Evolutionary conservation across 2,113 vertebrate species (phyloP).

Genomic region (Mesoclemmys tuberculata): DNA sequence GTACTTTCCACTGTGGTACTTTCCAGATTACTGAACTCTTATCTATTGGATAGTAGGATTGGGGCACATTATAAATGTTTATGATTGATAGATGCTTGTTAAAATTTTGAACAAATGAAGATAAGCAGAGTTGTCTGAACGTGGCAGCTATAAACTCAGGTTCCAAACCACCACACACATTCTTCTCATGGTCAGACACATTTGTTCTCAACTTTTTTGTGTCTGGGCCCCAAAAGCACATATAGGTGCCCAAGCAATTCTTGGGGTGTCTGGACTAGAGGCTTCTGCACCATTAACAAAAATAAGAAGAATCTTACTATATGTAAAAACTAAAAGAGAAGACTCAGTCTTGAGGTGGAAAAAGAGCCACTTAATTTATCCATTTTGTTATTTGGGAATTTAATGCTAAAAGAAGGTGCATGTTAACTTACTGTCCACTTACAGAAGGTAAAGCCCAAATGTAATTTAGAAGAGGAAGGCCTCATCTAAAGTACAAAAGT

Average conservation of each 20-base stretch:
- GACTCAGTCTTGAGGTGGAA: neutral
- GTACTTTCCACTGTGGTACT: too few relatives aligned
- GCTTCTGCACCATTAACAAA: conserved; percentile 15
- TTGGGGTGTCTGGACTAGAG: neutral
- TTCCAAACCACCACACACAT: conserved; percentile 56
- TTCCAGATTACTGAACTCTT: too few relatives aligned
- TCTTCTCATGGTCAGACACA: conserved; percentile 64
- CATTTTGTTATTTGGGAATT: neutral
- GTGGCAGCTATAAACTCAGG: conserved; percentile 58
- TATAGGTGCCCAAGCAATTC: conserved; percentile 10
- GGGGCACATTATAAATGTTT: conserved; percentile 37
- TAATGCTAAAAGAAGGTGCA: neutral
- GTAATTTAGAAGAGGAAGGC: neutral
- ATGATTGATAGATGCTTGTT: conserved; percentile 33
- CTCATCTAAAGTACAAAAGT: neutral
- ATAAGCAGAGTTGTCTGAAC: conserved; percentile 68
- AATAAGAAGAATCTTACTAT: neutral
- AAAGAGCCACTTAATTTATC: neutral
- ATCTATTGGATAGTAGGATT: neutral
- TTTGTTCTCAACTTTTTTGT: conserved; percentile 60
- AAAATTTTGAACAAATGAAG: conserved; percentile 66
- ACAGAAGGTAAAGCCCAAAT: neutral
- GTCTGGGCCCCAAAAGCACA: conserved; percentile 41
- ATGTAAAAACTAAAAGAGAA: neutral
- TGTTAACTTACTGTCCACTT: neutral